Percentiles rank a stretch among this genome's conserved stretches.
phyloP scores from a whole-genome alignment of 1,140 invertebrate species.

The Pachyrhynchus sulphureomaculatus region DNA sequence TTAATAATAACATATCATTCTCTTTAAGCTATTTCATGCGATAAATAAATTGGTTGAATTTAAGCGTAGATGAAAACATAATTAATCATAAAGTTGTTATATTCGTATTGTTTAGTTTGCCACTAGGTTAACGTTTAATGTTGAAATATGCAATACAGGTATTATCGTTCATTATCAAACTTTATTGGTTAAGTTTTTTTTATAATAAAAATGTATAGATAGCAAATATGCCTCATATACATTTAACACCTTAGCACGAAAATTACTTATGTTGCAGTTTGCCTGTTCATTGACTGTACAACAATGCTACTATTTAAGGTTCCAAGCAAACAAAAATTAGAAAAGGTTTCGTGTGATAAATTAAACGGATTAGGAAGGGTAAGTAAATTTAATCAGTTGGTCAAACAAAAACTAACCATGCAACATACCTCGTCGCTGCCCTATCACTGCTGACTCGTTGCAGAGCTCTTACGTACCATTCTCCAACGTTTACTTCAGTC shows the following conservation, averaged over 20 bases:
- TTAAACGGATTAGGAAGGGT: constrained; percentile 14
- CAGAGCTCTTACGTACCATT: constrained; percentile 67
- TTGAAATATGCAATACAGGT: too few relatives aligned
- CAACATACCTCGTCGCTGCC: constrained; percentile 47
- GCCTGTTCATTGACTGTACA: constrained; percentile 12
- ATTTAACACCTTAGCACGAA: constrained; percentile 1
- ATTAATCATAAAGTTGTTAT: too few relatives aligned
- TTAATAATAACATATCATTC: too few relatives aligned
- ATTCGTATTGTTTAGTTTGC: too few relatives aligned
- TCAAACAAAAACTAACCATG: constrained; percentile 46
- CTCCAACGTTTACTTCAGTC: constrained; percentile 72
- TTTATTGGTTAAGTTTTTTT: too few relatives aligned
- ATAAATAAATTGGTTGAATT: too few relatives aligned
- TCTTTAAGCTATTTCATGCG: too few relatives aligned
- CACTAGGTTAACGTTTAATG: too few relatives aligned
- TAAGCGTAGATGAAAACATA: too few relatives aligned
- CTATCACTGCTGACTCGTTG: constrained; percentile 40
- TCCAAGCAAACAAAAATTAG: constrained; percentile 2
- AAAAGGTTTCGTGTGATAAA: background rate
- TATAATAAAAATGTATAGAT: too few relatives aligned
- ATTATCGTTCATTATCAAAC: too few relatives aligned
- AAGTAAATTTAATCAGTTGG: constrained; percentile 34
- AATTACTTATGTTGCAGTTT: background rate
- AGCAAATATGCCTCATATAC: background rate
- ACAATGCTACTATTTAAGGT: background rate